Base-by-base conservation (phyloP, 2,888 invertebrate genomes). In the Abrostola triplasia region DNA sequence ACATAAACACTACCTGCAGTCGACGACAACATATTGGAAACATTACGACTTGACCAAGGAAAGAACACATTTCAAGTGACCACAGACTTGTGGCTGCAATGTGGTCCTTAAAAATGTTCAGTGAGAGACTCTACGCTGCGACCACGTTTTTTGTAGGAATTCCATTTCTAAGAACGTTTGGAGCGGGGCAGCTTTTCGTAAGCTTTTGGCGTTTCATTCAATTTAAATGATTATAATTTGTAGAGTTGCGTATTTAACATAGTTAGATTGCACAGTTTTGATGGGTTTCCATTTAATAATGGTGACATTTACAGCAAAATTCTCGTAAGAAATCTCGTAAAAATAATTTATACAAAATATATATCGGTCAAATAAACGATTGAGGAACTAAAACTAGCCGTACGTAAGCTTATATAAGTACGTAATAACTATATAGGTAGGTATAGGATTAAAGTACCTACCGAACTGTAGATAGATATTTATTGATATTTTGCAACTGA, bases 401-500 rank as follows among this genome's bases (percentile, higher is more conserved):
- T 24, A 24, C 24, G 24, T 24, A 2, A 24, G 24, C 4, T 24
- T 24, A 24, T 2, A 24, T 24, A 24, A 24, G 24, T n/a, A n/a
- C n/a, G n/a, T n/a, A n/a, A n/a, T n/a, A n/a, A n/a, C n/a, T n/a
- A n/a, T n/a, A n/a, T n/a, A n/a, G n/a, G n/a, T n/a, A n/a, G n/a
- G n/a, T n/a, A n/a, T n/a, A n/a, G n/a, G n/a, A n/a, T n/a, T n/a
- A n/a, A n/a, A n/a, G n/a, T n/a, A n/a, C n/a, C n/a, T n/a, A n/a
- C n/a, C n/a, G n/a, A n/a, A n/a, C n/a, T 62, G 61, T 41, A 58
- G 13, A 58, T 62, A 67, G 56, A 11, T 36, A 36, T 71, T 59
- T 60, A 79, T 72, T 71, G 49, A 71, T 66, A 67, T 69, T 74
- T 72, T 65, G 66, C 73, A 76, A 76, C 60, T 48, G 53, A 73